A percentile compares a stretch with the other conserved stretches of the same genome.
Evolutionary conservation across 1,140 invertebrate genomes (phyloP).

Genomic region (Frieseomelitta varia): DNA sequence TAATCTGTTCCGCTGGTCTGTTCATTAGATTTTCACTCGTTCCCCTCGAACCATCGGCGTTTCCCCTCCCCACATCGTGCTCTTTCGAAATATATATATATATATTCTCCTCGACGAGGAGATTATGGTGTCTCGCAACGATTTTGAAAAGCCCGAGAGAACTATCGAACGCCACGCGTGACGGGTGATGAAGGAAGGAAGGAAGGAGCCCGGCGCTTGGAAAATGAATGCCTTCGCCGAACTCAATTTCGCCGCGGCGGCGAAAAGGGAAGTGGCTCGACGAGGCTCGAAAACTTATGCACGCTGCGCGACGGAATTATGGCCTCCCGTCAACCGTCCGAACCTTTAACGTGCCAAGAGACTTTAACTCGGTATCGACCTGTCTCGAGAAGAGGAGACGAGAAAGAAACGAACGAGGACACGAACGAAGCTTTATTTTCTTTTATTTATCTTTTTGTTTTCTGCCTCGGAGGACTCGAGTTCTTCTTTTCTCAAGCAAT

Average conservation of each 20-base stretch:
- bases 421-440: neutral
- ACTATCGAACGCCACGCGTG: neutral
- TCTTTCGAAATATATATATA: neutral
- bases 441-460: neutral
- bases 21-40: neutral
- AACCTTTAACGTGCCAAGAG: neutral
- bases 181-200: neutral
- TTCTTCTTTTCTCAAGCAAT: neutral
- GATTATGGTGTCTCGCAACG: neutral
- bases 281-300: neutral
- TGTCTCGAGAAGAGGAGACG: neutral
- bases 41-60: neutral
- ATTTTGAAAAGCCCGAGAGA: neutral
- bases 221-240: conserved; percentile 14
- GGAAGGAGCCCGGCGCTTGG: neutral
- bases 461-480: neutral
- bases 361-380: neutral
- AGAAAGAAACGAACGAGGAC: neutral
- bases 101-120: neutral
- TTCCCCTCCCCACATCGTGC: neutral
- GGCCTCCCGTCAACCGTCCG: neutral
- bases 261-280: conserved; percentile 32
- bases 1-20: conserved; percentile 9
- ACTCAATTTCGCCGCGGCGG: conserved; percentile 26
- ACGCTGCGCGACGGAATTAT: neutral